A percentile compares a stretch with the other conserved stretches of the same genome.
Evolutionary conservation across 1,140 invertebrate species (phyloP).

Genomic region (Coelopa frigida): DNA sequence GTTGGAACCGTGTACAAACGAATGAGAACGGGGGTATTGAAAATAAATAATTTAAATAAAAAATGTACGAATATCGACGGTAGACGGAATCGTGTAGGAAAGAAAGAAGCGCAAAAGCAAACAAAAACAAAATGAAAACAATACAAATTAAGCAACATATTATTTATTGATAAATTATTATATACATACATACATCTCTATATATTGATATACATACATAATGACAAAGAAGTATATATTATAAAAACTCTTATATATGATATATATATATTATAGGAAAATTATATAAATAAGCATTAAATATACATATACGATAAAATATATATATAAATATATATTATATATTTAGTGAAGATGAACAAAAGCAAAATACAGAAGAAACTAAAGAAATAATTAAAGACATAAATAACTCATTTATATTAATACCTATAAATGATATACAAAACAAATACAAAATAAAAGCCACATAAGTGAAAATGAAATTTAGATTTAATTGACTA

Average conservation of each 20-base stretch:
- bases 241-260: too few species aligned
- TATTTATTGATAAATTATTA: conserved; percentile 20
- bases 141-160: conserved; percentile 13
- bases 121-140: conserved; percentile 12
- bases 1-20: too few species aligned
- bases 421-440: conserved; percentile 7
- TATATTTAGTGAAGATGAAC: conserved; percentile 6
- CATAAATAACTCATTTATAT: conserved; percentile 4
- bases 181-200: conserved; percentile 14
- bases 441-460: conserved; percentile 1
- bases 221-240: conserved; percentile 2
- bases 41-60: conserved; percentile 22
- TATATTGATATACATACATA: conserved; percentile 7
- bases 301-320: conserved; percentile 10
- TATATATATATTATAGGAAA: conserved; percentile 6
- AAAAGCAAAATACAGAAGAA: conserved; percentile 1
- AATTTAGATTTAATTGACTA: not conserved
- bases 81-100: too few species aligned
- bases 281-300: conserved; percentile 10
- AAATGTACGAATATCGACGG: too few species aligned
- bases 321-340: conserved; percentile 17
- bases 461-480: not conserved
- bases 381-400: conserved; percentile 1
- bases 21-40: conserved; percentile 4
- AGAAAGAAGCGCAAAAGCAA: conserved; percentile 13